Percentiles rank a stretch among this genome's conserved stretches.
phyloP scores from a whole-genome alignment of 2,888 invertebrate species.

The Leucophenga montana region DNA sequence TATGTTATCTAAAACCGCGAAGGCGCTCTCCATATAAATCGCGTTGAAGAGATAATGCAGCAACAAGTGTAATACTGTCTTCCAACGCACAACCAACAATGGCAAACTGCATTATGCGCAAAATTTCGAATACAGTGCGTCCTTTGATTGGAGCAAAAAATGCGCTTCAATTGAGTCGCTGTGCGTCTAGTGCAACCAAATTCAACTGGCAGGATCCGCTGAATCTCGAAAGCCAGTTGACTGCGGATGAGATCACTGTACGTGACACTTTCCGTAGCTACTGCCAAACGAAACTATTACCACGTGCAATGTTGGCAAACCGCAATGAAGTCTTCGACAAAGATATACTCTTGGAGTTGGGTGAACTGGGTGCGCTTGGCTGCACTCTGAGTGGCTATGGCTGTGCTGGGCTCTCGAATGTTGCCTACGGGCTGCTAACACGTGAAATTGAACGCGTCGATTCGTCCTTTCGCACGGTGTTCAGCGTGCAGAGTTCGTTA shows the following conservation, averaged over 20 bases:
- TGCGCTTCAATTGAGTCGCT: too few relatives aligned
- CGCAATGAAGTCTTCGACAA: conserved; percentile 92
- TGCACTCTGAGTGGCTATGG: conserved; percentile 93
- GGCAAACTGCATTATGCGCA: too few relatives aligned
- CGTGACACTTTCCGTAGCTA: conserved; percentile 89
- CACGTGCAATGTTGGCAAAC: conserved; percentile 89
- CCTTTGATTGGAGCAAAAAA: too few relatives aligned
- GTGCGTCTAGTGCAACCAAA: conserved; percentile 39
- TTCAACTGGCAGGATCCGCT: conserved; percentile 95
- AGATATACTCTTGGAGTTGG: conserved; percentile 93
- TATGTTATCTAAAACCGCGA: too few relatives aligned
- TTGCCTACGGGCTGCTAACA: conserved; percentile 94
- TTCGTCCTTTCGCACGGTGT: conserved; percentile 94
- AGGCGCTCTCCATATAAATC: too few relatives aligned
- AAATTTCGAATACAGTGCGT: too few relatives aligned
- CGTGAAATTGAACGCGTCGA: conserved; percentile 94
- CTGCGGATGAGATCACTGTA: conserved; percentile 92
- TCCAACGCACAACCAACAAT: too few relatives aligned
- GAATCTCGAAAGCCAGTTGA: conserved; percentile 88
- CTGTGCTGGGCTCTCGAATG: conserved; percentile 93
- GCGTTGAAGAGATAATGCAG: too few relatives aligned
- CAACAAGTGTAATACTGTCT: too few relatives aligned
- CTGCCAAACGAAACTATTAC: conserved; percentile 91
- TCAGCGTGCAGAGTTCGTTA: conserved; percentile 98
- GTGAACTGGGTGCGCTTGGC: conserved; percentile 91